phyloP scores from a whole-genome alignment of 2,888 invertebrate genomes.

The Melieria omissa region DNA sequence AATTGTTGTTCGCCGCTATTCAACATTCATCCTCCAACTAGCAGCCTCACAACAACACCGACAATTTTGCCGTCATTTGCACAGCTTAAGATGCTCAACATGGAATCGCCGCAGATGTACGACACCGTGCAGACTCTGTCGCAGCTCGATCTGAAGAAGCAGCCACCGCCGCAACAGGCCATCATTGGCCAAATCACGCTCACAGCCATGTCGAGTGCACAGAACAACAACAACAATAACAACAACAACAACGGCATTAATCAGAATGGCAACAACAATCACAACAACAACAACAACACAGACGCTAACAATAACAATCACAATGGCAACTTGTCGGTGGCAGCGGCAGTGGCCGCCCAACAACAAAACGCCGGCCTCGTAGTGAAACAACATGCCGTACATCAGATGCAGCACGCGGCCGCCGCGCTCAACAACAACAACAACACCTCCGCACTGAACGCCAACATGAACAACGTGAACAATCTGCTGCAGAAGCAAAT shows the following conservation, averaged over 20 bases:
- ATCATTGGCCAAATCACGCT: slow-evolving; percentile 65
- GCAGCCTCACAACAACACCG: slow-evolving; percentile 40
- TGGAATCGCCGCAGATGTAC: slow-evolving; percentile 69
- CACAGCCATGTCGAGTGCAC: slow-evolving; percentile 63
- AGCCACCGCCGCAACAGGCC: slow-evolving; percentile 64
- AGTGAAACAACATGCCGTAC: slow-evolving; percentile 65
- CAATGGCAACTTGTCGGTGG: slow-evolving; percentile 32
- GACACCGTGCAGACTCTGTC: slow-evolving; percentile 67
- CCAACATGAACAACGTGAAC: slow-evolving; percentile 54
- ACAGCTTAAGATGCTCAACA: slow-evolving; percentile 65
- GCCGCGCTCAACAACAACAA: slow-evolving; percentile 54
- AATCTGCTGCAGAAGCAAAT: slow-evolving; percentile 71
- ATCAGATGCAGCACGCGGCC: slow-evolving; percentile 65
- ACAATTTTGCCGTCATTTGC: slow-evolving; percentile 63
- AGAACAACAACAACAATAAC: slow-evolving; percentile 47
- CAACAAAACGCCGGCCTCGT: slow-evolving; percentile 55
- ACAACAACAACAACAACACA: slow-evolving; percentile 51
- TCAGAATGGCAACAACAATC: slow-evolving; percentile 49
- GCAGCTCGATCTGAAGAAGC: slow-evolving; percentile 66
- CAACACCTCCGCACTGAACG: slow-evolving; percentile 44
- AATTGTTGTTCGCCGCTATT: not conserved
- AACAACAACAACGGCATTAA: slow-evolving; percentile 45
- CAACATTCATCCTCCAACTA: too few species aligned
- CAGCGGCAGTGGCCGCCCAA: slow-evolving; percentile 37
- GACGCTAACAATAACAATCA: slow-evolving; percentile 42